Conservation (phyloP, 2,113 vertebrate genomes). For the Paraplagusia blochii region DNA sequence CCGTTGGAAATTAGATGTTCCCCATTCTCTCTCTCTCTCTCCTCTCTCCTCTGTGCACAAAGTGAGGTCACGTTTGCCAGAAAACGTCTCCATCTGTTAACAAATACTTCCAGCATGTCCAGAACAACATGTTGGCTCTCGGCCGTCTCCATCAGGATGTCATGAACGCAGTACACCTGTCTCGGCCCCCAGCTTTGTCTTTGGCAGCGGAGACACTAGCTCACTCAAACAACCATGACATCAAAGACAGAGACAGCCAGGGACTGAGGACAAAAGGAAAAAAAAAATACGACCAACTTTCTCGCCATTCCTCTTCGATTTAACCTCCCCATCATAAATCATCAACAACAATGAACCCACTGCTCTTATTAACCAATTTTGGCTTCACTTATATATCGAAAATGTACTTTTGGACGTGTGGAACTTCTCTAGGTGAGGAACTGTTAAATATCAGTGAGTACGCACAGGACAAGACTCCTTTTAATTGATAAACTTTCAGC, state of each 20-base stretch:
- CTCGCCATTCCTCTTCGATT: constrained; percentile 48
- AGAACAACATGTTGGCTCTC: constrained; percentile 71
- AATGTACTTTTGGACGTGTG: constrained; percentile 45
- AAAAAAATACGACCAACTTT: constrained; percentile 24
- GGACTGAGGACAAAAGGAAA: constrained; percentile 42
- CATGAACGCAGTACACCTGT: constrained; percentile 69
- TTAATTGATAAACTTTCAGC: constrained; percentile 43
- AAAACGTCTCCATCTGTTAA: constrained; percentile 69
- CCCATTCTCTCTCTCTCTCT: constrained; percentile 32
- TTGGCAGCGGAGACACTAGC: constrained; percentile 54
- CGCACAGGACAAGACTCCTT: constrained; percentile 34
- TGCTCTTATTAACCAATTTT: constrained; percentile 31
- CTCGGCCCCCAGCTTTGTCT: constrained; percentile 62
- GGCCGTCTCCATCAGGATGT: constrained; percentile 57
- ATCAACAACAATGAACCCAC: constrained; percentile 47
- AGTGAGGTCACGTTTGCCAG: constrained; percentile 58
- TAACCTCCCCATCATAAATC: constrained; percentile 29
- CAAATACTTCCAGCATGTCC: constrained; percentile 67
- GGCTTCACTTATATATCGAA: constrained; percentile 37
- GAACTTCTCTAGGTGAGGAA: constrained; percentile 26
- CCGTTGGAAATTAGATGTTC: constrained; percentile 48
- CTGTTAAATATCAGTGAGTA: constrained; percentile 43
- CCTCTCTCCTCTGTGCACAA: constrained; percentile 40
- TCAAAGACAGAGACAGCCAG: constrained; percentile 48
- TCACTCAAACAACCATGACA: constrained; percentile 54